A percentile compares a stretch with the other conserved stretches of the same genome.
Evolutionary conservation across 2,888 invertebrate genomes (phyloP).

Genomic region (Palloptera scutellata): DNA sequence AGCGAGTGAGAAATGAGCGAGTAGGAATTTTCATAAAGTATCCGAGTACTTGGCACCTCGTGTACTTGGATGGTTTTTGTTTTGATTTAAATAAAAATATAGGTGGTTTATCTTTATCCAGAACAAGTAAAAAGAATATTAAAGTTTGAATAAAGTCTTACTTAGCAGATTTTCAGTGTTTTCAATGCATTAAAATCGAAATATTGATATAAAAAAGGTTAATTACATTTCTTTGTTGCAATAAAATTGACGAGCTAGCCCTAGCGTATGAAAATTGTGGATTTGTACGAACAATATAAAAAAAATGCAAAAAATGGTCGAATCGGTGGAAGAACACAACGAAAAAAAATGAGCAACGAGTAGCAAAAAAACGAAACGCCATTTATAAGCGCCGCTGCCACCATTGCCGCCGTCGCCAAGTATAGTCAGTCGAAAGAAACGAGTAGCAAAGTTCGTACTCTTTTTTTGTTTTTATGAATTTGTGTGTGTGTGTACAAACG

Average conservation of each 20-base stretch:
- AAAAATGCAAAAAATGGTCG: too few species aligned
- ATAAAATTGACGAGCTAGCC: too few species aligned
- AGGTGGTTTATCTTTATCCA: constrained; percentile 5
- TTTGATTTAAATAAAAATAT: constrained; percentile 24
- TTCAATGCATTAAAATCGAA: neutral
- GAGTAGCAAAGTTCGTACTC: constrained; percentile 32
- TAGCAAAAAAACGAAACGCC: constrained; percentile 39
- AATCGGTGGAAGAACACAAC: neutral
- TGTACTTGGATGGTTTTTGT: constrained; percentile 27
- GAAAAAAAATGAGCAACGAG: constrained; percentile 1
- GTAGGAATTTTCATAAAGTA: constrained; percentile 21
- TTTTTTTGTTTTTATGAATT: constrained; percentile 31
- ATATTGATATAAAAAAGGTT: too few species aligned
- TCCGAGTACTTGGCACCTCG: constrained; percentile 30
- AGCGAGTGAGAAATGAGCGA: constrained; percentile 24
- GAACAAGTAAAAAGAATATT: constrained; percentile 21
- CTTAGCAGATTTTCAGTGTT: neutral
- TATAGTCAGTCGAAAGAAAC: neutral
- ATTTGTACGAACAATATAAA: too few species aligned
- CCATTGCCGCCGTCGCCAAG: constrained; percentile 10
- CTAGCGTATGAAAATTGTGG: too few species aligned
- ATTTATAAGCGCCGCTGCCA: constrained; percentile 42
- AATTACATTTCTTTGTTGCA: too few species aligned
- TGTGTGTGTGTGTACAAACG: constrained; percentile 35
- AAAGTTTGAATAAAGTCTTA: constrained; percentile 5